Evolutionary conservation across 2,797 vertebrate genomes (phyloP), one percentile per base, ranked within the genome.

Genomic region (Micropoecilia bifurca): DNA sequence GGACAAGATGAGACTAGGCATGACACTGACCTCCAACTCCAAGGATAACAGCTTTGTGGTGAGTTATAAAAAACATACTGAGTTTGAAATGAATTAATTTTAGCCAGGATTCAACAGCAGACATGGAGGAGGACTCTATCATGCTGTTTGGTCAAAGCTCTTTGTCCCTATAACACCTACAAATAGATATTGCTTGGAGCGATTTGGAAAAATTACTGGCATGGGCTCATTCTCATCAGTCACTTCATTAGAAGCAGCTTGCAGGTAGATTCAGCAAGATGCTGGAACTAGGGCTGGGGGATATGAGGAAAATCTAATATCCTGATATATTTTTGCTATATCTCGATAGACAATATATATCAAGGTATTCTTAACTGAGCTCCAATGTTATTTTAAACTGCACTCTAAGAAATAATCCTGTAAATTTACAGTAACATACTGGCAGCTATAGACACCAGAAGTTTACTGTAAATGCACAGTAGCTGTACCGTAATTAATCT

Each of bases 11-110:
- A 95, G 96, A 20, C 95, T 99, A 0, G 98, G 98, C 1, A 96
- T 99, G 95, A 97, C 97, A 79, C 95, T 99, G 85, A 94, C 96
- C 73, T 97, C 96, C 76, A 97, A 97, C 91, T 97, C 97, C 14
- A 94, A 92, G 76, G 98, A 99, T 91, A 96, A 91, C 94, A 98
- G 97, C 92, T 97, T 99, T 80, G 95, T 99, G 97, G 98, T 99
- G 94, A 96, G 97, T 79, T 30, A 14, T 3, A 25, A 20, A 59
- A 59, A 72, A 43, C 4, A 74, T 2, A 30, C 22, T 25, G 66
- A 25, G 22, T 13, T 69, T n/a, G 13, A 41, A 66, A 39, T 39
- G 2, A 36, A 66, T 66, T 66, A 3, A 36, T 63, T 18, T 36
- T 66, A 9, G 18, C 33, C 22, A 25, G 66, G 22, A 69, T n/a